Conservation (phyloP, 2,113 vertebrate species). For the Pelecanoides urinatrix region DNA sequence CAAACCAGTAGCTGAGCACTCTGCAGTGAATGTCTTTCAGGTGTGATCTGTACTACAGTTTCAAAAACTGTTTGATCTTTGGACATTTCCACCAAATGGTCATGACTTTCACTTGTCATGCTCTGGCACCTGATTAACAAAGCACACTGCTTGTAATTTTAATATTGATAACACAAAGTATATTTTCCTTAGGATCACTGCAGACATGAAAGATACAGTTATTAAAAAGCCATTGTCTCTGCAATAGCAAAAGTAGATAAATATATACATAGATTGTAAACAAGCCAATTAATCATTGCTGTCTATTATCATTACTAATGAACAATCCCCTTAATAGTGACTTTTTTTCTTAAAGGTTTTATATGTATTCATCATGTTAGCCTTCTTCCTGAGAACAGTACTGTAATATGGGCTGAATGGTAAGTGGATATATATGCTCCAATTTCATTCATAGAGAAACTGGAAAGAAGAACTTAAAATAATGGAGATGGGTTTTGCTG, state of each 20-base stretch:
- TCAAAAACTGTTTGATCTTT: slow-evolving; percentile 47
- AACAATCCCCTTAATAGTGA: not conserved
- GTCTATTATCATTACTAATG: not conserved
- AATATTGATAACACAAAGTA: not conserved
- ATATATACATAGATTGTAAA: not conserved
- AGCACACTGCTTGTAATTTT: slow-evolving; percentile 6
- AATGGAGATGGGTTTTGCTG: not conserved
- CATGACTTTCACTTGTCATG: not conserved
- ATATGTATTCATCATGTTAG: not conserved
- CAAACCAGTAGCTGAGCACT: slow-evolving; percentile 14
- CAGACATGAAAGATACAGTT: not conserved
- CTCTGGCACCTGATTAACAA: slow-evolving; percentile 3
- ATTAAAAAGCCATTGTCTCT: not conserved
- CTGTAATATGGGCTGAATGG: not conserved
- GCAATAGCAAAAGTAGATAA: not conserved
- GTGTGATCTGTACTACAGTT: slow-evolving; percentile 15
- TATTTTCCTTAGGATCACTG: not conserved
- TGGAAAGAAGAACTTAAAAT: not conserved
- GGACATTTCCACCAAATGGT: slow-evolving; percentile 22
- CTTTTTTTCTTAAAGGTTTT: not conserved
- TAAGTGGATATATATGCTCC: not conserved
- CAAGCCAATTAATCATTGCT: not conserved
- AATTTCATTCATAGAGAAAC: not conserved
- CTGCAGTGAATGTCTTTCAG: slow-evolving; percentile 40
- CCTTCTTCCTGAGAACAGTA: not conserved